These are phyloP conservation scores for Zaprionus vittiger DNA, from an alignment of 1,140 invertebrate genomes.

Conservation along the genomic window DNA sequence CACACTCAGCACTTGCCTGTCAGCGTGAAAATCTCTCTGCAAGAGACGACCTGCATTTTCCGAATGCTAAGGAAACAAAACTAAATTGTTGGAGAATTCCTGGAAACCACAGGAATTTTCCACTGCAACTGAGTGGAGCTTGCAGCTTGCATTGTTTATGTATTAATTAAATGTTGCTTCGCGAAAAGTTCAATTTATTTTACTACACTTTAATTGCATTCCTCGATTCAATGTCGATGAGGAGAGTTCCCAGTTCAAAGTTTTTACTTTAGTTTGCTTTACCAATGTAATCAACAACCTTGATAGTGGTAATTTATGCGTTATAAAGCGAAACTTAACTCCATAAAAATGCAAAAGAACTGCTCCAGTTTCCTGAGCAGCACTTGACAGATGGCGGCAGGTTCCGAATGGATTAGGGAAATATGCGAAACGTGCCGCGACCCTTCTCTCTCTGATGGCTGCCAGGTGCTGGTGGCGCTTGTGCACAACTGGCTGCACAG, in stretches of 20 bases:
- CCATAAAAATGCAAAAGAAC: not conserved
- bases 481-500: slow-evolving; percentile 21
- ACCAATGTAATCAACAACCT: not conserved
- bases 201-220: not conserved
- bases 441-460: slow-evolving; percentile 17
- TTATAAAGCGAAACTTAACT: not conserved
- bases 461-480: slow-evolving; percentile 21
- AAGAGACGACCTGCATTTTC: slow-evolving; percentile 26
- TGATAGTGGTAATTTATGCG: not conserved
- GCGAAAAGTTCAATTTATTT: not conserved
- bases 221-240: not conserved
- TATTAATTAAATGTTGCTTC: not conserved
- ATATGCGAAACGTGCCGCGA: slow-evolving; percentile 57
- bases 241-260: not conserved
- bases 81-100: slow-evolving; percentile 1
- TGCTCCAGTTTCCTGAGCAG: not conserved
- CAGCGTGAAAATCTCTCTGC: slow-evolving; percentile 46
- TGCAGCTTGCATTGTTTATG: not conserved
- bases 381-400: slow-evolving; percentile 43
- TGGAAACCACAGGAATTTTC: not conserved
- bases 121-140: not conserved
- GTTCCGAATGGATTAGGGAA: slow-evolving; percentile 57
- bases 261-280: not conserved
- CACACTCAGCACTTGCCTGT: slow-evolving; percentile 38
- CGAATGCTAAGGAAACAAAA: slow-evolving; percentile 44